Evolutionary conservation across 2,888 invertebrate genomes (phyloP), one percentile per base, ranked within the genome.

Genomic region (Thumatha senex): DNA sequence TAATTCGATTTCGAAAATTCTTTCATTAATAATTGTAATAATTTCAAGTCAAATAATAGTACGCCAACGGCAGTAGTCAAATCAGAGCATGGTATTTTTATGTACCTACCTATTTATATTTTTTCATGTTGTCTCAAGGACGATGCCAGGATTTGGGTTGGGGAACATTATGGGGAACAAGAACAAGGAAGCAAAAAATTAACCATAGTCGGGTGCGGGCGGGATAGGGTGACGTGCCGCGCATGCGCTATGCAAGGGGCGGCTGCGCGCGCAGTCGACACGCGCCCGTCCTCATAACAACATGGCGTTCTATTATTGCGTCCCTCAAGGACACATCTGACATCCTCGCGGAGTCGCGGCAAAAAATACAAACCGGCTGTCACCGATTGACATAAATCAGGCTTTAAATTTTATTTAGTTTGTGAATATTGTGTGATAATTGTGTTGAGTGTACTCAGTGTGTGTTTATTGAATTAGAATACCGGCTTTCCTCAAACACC

Each of bases 261-360:
- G 78, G 84, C 80, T 72, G 76, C 81, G 76, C 81, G 88, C 89
- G 88, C 89, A 90, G 90, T 90, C 86, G 86, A 81, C 86, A 86
- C 86, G 88, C 89, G 90, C 84, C 80, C 81, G 85, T 83, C 82
- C 82, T 77, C 77, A 76, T 82, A 79, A 70, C 80, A 84, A 85
- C 83, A 88, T 86, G 89, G 88, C 86, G 89, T 69, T 67, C 39
- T 55, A 46, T 48, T 44, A 57, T 52, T 67, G 78, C 79, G 81
- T 82, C 76, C 81, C 74, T 76, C 85, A 87, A 88, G 89, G 89
- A 87, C 86, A 79, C 72, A 46, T 74, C 70, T 86, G 84, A 87
- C 86, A 87, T 71, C 73, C 82, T 79, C 77, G 76, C 84, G 78
- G 72, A 69, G 79, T 79, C 77, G 76, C 84, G 78, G 72, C 70